Evolutionary conservation across 2,888 invertebrate species (phyloP), one percentile per base, ranked within the genome.

Genomic region (Hydraecia micacea): DNA sequence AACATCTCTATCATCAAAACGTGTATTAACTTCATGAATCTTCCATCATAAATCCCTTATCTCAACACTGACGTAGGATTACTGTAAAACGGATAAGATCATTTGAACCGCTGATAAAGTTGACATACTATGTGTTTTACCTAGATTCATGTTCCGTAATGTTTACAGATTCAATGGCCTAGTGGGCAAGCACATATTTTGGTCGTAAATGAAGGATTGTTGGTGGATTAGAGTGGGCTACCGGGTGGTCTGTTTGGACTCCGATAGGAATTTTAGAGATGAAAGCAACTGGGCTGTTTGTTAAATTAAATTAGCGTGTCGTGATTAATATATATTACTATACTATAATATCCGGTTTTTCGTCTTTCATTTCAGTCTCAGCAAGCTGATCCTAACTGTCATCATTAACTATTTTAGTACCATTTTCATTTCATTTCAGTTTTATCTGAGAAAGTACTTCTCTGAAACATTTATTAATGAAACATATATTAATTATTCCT

Each of bases 121-220:
- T 84, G 87, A 49, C 46, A 58, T 55, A 49, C 42, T 80, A 67
- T 88, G 78, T 75, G 73, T 55, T 78, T 86, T 88, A 80, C 88
- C 86, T 76, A 88, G 69, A 80, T 87, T 74, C 28, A 46, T 66
- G 73, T 86, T 86, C 78, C 75, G 89, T 81, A 88, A 86, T 81
- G 73, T 85, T 83, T 74, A 80, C 80, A 75, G 75, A 88, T 71
- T 67, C 58, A 73, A 66, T 89, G 83, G 75, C 89, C 88, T 80
- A 85, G 28, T 75, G 70, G 18, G 18, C 13, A 55, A 52, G 65
- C 74, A 73, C 86, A 88, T 83, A 76, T 87, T 79, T 55, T 72
- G 66, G 21, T 68, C 25, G 70, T 77, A 39, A 49, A 84, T 83
- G 42, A 70, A 75, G 73, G 58, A 76, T 77, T 39, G 62, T 63